Percentiles rank a stretch among this genome's conserved stretches.
Conservation (phyloP, 2,797 vertebrate species). For the Mico argentatus region DNA sequence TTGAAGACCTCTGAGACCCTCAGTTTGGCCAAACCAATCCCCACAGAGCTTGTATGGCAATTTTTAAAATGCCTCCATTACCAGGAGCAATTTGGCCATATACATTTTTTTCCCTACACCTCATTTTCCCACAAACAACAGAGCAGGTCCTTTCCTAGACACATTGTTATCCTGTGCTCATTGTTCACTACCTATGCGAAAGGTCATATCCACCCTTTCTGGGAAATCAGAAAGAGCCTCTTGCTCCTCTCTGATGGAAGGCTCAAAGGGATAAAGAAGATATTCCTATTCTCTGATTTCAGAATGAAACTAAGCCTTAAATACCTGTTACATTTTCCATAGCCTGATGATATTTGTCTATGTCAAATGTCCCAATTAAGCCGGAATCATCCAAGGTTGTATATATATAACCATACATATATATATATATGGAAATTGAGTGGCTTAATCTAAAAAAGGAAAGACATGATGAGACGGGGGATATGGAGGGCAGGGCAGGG, state of each 20-base stretch:
- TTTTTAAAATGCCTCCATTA: not conserved
- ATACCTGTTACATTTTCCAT: not conserved
- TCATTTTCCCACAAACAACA: not conserved
- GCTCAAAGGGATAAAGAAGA: not conserved
- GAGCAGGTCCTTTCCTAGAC: not conserved
- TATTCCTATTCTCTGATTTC: not conserved
- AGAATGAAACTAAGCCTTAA: not conserved
- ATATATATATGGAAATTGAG: not conserved
- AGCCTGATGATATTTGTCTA: not conserved
- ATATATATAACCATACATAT: too few relatives aligned
- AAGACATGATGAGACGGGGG: not conserved
- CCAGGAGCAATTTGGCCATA: not conserved
- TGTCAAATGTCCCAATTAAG: not conserved
- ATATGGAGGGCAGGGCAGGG: accelerated
- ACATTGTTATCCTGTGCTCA: not conserved
- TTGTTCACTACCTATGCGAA: not conserved
- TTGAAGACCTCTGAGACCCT: not conserved
- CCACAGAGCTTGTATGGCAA: not conserved
- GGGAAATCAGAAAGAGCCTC: not conserved
- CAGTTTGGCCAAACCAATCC: not conserved
- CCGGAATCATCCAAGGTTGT: too few relatives aligned
- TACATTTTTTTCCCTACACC: not conserved
- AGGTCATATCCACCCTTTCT: not conserved
- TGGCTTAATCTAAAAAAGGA: not conserved
- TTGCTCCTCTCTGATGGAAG: not conserved